Conservation (phyloP, 2,888 invertebrate species). For the Pheosia tremula region DNA sequence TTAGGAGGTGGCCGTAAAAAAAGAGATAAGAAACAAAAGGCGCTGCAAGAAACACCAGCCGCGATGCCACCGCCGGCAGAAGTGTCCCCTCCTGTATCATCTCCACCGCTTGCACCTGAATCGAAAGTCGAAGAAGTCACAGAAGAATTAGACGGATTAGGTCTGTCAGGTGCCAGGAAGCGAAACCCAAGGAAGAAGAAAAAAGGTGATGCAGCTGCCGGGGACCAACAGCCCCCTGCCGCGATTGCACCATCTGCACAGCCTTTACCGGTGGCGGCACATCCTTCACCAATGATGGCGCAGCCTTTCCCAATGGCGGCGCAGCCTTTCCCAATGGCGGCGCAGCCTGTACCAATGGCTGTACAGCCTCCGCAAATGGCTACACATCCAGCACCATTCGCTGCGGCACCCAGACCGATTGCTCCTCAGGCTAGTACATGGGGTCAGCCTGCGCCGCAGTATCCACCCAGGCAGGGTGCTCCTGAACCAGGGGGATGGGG, state of each 20-base stretch:
- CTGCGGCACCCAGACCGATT: not conserved
- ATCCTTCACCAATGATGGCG: not conserved
- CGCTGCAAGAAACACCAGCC: constrained; percentile 22
- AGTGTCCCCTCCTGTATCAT: not conserved
- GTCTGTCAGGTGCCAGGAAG: constrained; percentile 32
- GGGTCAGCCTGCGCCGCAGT: not conserved
- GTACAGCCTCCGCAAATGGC: not conserved
- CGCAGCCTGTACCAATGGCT: not conserved
- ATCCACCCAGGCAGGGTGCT: constrained; percentile 2
- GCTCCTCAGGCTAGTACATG: not conserved
- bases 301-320: not conserved
- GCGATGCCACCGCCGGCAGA: constrained; percentile 16
- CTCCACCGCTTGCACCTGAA: constrained; percentile 7
- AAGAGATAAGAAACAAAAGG: constrained; percentile 43
- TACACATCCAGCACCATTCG: not conserved
- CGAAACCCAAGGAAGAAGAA: constrained; percentile 39
- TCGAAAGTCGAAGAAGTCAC: constrained; percentile 10
- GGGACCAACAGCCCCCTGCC: constrained; percentile 5
- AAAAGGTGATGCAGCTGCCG: constrained; percentile 14
- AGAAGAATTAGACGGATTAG: constrained; percentile 32
- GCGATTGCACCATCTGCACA: constrained; percentile 1
- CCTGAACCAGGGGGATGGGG: not conserved
- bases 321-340: not conserved
- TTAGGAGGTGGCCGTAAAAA: constrained; percentile 35
- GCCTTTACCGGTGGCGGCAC: not conserved